phyloP scores from a whole-genome alignment of 2,113 vertebrate species.

The Zosterops japonicus region DNA sequence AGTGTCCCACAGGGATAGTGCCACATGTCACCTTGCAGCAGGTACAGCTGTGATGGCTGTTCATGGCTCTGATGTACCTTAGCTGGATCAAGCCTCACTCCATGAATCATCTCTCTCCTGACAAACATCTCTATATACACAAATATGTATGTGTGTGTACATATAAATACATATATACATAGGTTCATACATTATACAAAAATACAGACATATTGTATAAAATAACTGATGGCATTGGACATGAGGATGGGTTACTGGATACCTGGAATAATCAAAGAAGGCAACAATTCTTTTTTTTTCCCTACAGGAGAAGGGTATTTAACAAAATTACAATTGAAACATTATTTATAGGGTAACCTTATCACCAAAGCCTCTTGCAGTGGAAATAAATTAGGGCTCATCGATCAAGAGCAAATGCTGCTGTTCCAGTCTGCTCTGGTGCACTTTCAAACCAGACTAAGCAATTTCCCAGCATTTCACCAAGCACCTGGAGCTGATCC shows the following conservation, averaged over 20 bases:
- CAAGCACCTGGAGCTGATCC: neutral
- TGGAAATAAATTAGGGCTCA: neutral
- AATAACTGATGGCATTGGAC: neutral
- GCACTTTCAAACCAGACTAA: neutral
- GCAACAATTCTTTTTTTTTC: neutral
- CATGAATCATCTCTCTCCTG: neutral
- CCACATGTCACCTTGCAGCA: neutral
- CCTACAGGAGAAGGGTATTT: neutral
- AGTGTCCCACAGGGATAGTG: neutral
- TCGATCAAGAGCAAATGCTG: neutral
- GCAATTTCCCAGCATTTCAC: neutral
- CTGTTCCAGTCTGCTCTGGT: neutral
- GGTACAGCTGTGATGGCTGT: neutral
- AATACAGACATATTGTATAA: neutral
- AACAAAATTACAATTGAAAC: neutral
- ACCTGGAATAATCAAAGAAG: neutral
- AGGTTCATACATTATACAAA: neutral
- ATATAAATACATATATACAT: rapidly evolving
- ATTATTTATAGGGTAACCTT: neutral
- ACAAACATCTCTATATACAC: neutral
- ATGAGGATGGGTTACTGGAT: neutral
- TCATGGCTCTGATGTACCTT: neutral
- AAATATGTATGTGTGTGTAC: neutral
- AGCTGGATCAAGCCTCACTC: neutral
- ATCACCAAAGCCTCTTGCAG: neutral